These are phyloP conservation scores for Drosophila arizonae DNA, from an alignment of 1,140 invertebrate species.

Conservation along the genomic window DNA sequence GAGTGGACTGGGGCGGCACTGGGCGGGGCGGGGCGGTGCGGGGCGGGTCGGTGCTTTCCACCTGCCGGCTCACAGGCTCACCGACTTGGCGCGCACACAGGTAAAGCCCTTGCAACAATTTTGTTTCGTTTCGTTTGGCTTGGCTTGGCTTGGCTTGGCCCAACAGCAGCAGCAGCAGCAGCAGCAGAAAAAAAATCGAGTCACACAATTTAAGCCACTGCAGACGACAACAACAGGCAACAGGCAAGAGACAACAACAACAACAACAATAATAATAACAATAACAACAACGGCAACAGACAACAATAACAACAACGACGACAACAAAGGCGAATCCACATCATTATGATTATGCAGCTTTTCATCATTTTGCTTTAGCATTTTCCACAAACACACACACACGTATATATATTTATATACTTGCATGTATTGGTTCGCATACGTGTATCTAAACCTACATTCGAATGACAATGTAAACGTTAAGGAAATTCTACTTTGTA, in stretches of 20 bases:
- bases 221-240: conserved; percentile 19
- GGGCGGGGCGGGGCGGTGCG: conserved; percentile 4
- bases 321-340: conserved; percentile 51
- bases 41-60: conserved; percentile 2
- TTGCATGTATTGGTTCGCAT: conserved; percentile 7
- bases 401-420: neutral
- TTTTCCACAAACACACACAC: conserved; percentile 1
- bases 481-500: conserved; percentile 64
- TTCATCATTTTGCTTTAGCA: conserved; percentile 20
- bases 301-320: conserved; percentile 14
- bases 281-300: conserved; percentile 19
- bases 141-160: conserved; percentile 17
- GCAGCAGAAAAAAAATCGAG: conserved; percentile 28
- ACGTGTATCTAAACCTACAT: conserved; percentile 14
- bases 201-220: conserved; percentile 33
- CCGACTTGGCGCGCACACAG: conserved; percentile 28
- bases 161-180: neutral
- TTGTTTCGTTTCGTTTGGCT: conserved; percentile 37
- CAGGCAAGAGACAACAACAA: conserved; percentile 8
- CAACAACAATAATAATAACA: conserved; percentile 20
- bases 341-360: conserved; percentile 60
- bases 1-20: neutral
- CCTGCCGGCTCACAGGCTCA: conserved; percentile 1
- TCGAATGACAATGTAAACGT: conserved; percentile 25
- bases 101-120: conserved; percentile 45